Evolutionary conservation across 2,797 vertebrate species (phyloP).

Genomic region (Mormyrops boulengeri): DNA sequence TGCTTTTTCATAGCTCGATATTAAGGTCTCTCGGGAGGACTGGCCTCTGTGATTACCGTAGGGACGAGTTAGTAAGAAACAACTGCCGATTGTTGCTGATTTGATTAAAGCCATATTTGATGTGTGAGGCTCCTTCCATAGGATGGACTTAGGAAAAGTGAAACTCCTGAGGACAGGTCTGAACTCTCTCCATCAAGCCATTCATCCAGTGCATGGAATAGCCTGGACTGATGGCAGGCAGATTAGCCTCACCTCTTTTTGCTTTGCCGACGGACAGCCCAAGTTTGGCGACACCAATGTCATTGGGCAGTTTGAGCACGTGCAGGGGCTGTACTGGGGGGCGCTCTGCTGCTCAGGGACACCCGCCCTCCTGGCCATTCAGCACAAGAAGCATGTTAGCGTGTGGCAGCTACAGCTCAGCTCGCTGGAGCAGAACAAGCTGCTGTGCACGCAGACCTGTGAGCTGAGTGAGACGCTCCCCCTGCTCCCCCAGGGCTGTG

Average conservation of each 20-base stretch:
- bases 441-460: conserved; percentile 78
- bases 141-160: conserved; percentile 89
- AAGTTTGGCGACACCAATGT: conserved; percentile 81
- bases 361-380: conserved; percentile 80
- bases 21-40: conserved; percentile 35
- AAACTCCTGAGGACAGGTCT: conserved; percentile 84
- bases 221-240: conserved; percentile 93
- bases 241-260: conserved; percentile 75
- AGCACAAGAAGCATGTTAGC: conserved; percentile 80
- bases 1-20: conserved; percentile 57
- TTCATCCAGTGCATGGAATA: conserved; percentile 84
- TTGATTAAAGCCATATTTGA: conserved; percentile 21
- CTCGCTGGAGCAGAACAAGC: conserved; percentile 68
- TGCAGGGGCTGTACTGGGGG: conserved; percentile 84
- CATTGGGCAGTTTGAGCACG: conserved; percentile 87
- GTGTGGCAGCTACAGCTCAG: conserved; percentile 84
- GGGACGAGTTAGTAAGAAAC: not conserved
- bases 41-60: not conserved
- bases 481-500: conserved; percentile 83
- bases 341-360: conserved; percentile 55
- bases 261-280: conserved; percentile 61
- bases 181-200: conserved; percentile 82
- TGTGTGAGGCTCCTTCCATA: conserved; percentile 15
- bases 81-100: not conserved
- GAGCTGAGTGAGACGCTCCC: conserved; percentile 81